Evolutionary conservation across 2,888 invertebrate genomes (phyloP).

Genomic region (Chrysodeixis includens): DNA sequence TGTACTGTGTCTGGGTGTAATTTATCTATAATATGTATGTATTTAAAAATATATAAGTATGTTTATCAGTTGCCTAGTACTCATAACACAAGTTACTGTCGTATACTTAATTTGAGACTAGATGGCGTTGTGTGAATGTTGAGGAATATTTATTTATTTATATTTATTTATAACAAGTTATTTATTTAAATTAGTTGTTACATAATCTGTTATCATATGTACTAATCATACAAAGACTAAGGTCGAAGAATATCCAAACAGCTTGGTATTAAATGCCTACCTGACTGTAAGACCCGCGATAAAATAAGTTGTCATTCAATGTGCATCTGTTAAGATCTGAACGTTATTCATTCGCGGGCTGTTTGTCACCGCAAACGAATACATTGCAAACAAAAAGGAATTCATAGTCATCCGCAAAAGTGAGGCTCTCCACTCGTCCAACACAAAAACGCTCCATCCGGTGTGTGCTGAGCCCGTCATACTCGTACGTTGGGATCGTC

Average conservation of each 20-base stretch:
- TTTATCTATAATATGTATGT: no score
- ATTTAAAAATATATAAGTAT: no score
- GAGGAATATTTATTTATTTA: no score
- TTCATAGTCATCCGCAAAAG: constrained; percentile 14
- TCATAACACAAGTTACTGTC: no score
- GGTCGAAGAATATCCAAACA: background rate
- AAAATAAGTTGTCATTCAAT: constrained; percentile 25
- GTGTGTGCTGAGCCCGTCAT: background rate
- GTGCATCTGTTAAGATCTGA: constrained; percentile 5
- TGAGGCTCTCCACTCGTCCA: background rate
- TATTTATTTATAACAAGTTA: background rate
- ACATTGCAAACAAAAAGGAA: constrained; percentile 26
- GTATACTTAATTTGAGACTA: no score
- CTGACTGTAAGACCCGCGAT: background rate
- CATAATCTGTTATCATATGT: no score
- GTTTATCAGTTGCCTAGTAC: no score
- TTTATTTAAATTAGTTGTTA: background rate
- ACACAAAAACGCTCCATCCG: no score
- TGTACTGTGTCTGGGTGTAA: no score
- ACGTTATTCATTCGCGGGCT: background rate
- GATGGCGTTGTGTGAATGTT: no score
- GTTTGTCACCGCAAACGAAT: constrained; percentile 23
- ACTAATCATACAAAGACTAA: no score
- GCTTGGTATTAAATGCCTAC: background rate
- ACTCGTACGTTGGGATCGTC: constrained; percentile 2